Conservation (phyloP, 2,888 invertebrate species). For the Lucinisca nassula region DNA sequence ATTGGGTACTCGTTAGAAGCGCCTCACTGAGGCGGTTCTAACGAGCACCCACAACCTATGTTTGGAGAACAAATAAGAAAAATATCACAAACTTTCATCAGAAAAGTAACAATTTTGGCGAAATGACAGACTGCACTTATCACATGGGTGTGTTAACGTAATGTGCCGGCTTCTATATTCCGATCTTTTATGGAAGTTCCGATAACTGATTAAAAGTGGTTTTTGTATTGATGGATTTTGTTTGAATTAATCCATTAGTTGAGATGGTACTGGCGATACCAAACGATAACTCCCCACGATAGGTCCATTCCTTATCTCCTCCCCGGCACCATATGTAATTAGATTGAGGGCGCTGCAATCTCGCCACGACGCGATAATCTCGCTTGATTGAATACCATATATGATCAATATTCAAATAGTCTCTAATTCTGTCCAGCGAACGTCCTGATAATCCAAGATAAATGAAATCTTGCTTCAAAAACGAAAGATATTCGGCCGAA, state of each 20-base stretch:
- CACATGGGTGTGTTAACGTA: too few species aligned
- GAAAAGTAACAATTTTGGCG: too few species aligned
- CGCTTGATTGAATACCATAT: conserved; percentile 77
- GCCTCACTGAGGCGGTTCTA: too few species aligned
- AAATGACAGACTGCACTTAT: too few species aligned
- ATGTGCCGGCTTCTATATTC: conserved; percentile 72
- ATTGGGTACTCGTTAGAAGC: too few species aligned
- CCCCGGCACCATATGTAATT: conserved; percentile 83
- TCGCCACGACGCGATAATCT: conserved; percentile 78
- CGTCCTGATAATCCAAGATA: conserved; percentile 79
- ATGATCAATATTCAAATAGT: conserved; percentile 78
- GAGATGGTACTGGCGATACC: conserved; percentile 75
- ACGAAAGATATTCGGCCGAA: conserved; percentile 13
- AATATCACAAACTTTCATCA: too few species aligned
- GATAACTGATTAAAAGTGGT: conserved; percentile 79
- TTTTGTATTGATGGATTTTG: conserved; percentile 81
- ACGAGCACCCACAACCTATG: too few species aligned
- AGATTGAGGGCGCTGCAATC: conserved; percentile 78
- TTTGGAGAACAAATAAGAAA: too few species aligned
- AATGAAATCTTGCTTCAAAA: conserved; percentile 71
- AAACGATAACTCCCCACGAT: conserved; percentile 73
- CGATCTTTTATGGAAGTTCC: conserved; percentile 81
- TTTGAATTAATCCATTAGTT: conserved; percentile 84
- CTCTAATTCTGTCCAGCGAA: conserved; percentile 70
- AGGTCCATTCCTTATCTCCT: conserved; percentile 75